A percentile compares a stretch with the other conserved stretches of the same genome.
phyloP scores from a whole-genome alignment of 2,113 vertebrate genomes.

The Ceyx margarethae region DNA sequence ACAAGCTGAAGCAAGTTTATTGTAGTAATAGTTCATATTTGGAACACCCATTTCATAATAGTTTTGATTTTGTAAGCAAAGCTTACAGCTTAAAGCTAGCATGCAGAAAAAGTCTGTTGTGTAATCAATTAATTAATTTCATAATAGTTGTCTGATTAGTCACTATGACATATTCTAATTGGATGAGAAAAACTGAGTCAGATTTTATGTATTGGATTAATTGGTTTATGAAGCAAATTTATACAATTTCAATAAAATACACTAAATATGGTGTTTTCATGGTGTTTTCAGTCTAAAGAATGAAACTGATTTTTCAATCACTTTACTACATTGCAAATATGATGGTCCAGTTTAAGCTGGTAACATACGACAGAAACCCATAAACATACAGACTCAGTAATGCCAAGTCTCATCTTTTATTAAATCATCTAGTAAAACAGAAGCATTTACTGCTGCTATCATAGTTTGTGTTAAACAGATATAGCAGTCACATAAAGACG shows the following conservation, averaged over 20 bases:
- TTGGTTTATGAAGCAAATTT: not conserved
- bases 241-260: not conserved
- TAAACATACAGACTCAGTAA: not conserved
- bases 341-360: not conserved
- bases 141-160: not conserved
- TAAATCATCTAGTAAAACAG: not conserved
- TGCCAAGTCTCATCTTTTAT: not conserved
- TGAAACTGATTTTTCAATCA: not conserved
- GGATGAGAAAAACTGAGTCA: not conserved
- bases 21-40: not conserved
- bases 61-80: conserved; percentile 1
- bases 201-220: not conserved
- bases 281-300: not conserved
- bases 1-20: conserved; percentile 47
- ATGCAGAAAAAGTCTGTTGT: not conserved
- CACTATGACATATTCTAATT: not conserved
- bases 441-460: not conserved
- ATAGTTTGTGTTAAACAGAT: not conserved
- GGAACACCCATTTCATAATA: not conserved
- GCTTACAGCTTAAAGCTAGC: not conserved
- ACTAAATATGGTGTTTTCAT: too few relatives aligned
- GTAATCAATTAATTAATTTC: not conserved
- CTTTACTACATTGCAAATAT: not conserved
- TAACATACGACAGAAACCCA: not conserved
- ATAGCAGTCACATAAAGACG: not conserved